Base-by-base conservation (phyloP, 2,888 invertebrate species). In the Agrilus cyanescens region DNA sequence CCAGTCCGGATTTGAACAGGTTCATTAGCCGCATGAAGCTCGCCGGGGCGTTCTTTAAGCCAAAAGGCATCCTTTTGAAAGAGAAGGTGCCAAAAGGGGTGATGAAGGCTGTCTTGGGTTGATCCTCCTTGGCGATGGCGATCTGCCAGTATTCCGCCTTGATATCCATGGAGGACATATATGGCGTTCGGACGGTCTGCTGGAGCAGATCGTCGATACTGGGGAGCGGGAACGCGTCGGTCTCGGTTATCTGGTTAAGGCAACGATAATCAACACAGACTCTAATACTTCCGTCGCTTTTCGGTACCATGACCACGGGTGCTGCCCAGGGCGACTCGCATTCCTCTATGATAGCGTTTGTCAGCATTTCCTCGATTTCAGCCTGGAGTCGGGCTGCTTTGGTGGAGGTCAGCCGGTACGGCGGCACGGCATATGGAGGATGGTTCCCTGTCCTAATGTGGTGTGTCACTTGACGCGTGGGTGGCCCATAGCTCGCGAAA, bases 281-380 rank as follows among this genome's bases (percentile, higher is more conserved):
- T 8, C 61, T 41, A n/a, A 49, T 34, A 5, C 41, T 41, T n/a
- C 55, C 57, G 48, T 58, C 50, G 31, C 46, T 47, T 40, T 63
- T 65, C 0, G 58, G 57, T 6, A 65, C 57, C 40, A 63, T 45
- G 0, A 66, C 54, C 1, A 53, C 55, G 4, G 62, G 61, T 5
- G 62, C 54, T 2, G 57, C 51, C 59, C 61, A 65, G 1, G 62
- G 53, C 1, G 62, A 62, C 37, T 63, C 61, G 32, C 57, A 58
- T 34, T 63, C 61, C 38, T 65, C 61, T 3, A 63, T 59, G 2
- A 63, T 47, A 1, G 47, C 56, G 1, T 57, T 52, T 2, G 45
- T 32, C 2, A 60, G 41, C 59, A 62, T 57, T 31, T 48, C 44
- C 4, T 56, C 54, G 1, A 62, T 40, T 44, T 61, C 54, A 16